These are phyloP conservation scores for Sorex maritimensis DNA, from an alignment of 2,797 vertebrate species.

Conservation along the genomic window DNA sequence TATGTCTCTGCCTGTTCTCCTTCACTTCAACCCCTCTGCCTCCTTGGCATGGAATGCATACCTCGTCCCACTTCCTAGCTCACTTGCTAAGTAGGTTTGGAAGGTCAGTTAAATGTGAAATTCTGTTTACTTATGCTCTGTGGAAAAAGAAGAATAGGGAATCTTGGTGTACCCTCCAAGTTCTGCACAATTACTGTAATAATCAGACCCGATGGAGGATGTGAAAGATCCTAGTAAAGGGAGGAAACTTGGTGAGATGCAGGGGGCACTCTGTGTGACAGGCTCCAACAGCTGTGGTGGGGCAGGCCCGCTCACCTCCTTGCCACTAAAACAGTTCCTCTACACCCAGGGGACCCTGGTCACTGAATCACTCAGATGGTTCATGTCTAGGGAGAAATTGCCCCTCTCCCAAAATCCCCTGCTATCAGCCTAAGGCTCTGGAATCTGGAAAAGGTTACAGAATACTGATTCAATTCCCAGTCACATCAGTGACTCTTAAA, in stretches of 20 bases:
- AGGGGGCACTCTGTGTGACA: not conserved
- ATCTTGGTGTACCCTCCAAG: not conserved
- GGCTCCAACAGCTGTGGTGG: not conserved
- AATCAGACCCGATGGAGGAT: not conserved
- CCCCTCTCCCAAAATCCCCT: constrained; percentile 62
- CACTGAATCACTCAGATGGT: constrained; percentile 71
- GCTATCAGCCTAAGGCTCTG: constrained; percentile 56
- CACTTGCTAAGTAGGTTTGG: not conserved
- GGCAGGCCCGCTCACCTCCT: not conserved
- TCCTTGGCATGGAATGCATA: not conserved
- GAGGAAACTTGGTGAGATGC: not conserved
- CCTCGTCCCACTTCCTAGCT: not conserved
- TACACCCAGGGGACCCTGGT: not conserved
- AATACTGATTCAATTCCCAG: constrained; percentile 64
- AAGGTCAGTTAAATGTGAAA: constrained; percentile 47
- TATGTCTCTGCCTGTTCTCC: not conserved
- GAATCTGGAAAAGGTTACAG: constrained; percentile 75
- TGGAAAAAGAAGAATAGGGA: constrained; percentile 50
- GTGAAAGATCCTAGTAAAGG: constrained; percentile 37
- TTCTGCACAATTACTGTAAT: not conserved
- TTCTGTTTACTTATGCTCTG: constrained; percentile 1
- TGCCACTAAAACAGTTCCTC: constrained; percentile 28
- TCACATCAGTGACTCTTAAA: constrained; percentile 59
- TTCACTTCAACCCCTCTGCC: not conserved
- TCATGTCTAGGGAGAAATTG: constrained; percentile 49